Evolutionary conservation across 2,113 vertebrate genomes (phyloP), one percentile per base, ranked within the genome.

Genomic region (Oriolus oriolus): DNA sequence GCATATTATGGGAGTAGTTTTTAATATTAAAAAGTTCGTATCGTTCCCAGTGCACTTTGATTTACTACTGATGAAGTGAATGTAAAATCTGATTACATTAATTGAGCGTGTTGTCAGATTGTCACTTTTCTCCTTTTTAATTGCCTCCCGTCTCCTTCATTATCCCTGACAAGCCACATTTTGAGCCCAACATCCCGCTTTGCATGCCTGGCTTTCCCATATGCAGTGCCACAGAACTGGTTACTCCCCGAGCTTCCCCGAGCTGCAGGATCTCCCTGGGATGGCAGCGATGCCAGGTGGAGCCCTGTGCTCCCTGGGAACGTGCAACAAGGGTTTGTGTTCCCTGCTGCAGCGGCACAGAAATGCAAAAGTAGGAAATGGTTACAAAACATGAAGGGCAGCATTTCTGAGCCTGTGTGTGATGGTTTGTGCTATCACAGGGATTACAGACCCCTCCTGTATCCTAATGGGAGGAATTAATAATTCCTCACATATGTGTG

Each of bases 11-110:
- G 76, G 85, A 92, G 66, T 6, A 76, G 65, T 17, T 96, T 93
- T 96, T 96, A 94, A 95, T 93, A 96, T 95, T 89, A 90, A 96
- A 88, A 96, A 73, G 57, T n/a, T 79, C 44, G 16, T 84, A 81
- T 96, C 52, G 0, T 71, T 57, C 83, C 80, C 47, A 16, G 73
- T 45, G 8, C 1, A 19, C 85, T 93, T 92, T 94, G 90, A 92
- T 93, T 96, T 61, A 61, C 70, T 28, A 30, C 86, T 42, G 49
- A n/a, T 22, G 64, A 74, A 71, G 41, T 26, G 70, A 78, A 82
- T 2, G 60, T 2, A 73, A 78, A 90, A 96, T 92, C 88, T 91
- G 93, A 95, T 94, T 94, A 73, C 65, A 6, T 89, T 89, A 96
- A 93, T 95, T 84, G 85, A 64, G 92, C 90, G 10, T 65, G 92